phyloP scores from a whole-genome alignment of 2,797 vertebrate species.

The Eulemur rubriventer region DNA sequence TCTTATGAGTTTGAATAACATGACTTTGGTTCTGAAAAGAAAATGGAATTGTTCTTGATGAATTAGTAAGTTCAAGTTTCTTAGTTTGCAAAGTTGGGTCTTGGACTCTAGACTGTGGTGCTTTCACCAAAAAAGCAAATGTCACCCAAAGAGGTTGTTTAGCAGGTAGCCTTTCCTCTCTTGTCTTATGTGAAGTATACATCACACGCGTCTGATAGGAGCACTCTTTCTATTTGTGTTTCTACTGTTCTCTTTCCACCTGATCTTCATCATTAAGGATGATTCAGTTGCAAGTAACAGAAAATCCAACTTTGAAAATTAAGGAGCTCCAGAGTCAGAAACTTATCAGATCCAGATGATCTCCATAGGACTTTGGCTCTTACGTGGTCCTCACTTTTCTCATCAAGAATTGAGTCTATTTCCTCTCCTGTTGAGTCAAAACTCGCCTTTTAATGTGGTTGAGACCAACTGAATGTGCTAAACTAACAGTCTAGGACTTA shows the following conservation, averaged over 20 bases:
- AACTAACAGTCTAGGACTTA: background rate
- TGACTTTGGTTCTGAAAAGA: background rate
- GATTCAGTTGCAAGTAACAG: background rate
- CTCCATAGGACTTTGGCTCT: background rate
- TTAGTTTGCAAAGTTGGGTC: background rate
- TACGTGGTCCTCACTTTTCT: background rate
- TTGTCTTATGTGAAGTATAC: background rate
- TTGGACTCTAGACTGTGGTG: background rate
- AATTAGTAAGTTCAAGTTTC: slow-evolving; percentile 12
- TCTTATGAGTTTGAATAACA: background rate
- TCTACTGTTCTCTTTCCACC: background rate
- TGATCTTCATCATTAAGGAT: background rate
- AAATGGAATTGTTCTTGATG: background rate
- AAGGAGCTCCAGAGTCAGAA: background rate
- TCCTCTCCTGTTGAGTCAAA: background rate
- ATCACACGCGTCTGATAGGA: background rate
- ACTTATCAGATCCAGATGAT: background rate
- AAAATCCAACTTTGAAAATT: slow-evolving; percentile 15
- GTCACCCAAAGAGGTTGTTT: background rate
- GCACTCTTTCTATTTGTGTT: background rate
- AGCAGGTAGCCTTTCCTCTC: background rate
- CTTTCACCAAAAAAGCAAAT: background rate
- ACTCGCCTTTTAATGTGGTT: background rate
- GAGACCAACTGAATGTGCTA: background rate
- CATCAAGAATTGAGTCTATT: background rate